Evolutionary conservation across 1,140 invertebrate genomes (phyloP).

Genomic region (Pinna nobilis): DNA sequence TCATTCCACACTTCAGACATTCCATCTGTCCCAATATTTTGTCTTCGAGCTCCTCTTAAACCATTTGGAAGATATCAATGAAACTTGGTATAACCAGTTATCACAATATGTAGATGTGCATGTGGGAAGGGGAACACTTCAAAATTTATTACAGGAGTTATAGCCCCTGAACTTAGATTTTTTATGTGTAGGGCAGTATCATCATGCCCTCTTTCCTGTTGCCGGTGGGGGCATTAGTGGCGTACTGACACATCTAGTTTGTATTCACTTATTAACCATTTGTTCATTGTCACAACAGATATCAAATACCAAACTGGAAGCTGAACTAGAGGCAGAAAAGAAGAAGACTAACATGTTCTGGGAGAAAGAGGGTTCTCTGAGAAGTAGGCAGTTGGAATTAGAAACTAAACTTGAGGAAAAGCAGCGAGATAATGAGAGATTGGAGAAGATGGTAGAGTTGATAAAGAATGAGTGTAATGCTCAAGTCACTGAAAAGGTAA

Average conservation of each 20-base stretch:
- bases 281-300: conserved; percentile 36
- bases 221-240: no score
- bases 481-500: conserved; percentile 63
- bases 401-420: conserved; percentile 60
- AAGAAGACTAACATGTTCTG: conserved; percentile 49
- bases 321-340: conserved; percentile 59
- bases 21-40: no score
- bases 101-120: no score
- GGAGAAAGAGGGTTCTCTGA: conserved; percentile 56
- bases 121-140: background rate
- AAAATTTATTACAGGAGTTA: conserved; percentile 20
- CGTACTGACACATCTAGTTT: no score
- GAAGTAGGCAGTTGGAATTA: conserved; percentile 49
- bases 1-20: no score
- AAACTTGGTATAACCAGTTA: no score
- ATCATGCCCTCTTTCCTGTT: no score
- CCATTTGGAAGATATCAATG: no score
- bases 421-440: conserved; percentile 57
- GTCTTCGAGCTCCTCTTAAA: no score
- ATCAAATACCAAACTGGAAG: conserved; percentile 36
- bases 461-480: conserved; percentile 63
- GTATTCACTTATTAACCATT: conserved; percentile 2
- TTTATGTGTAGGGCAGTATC: no score
- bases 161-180: no score
- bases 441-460: conserved; percentile 64